Conservation (phyloP, 2,113 vertebrate genomes). For the Numenius arquata region DNA sequence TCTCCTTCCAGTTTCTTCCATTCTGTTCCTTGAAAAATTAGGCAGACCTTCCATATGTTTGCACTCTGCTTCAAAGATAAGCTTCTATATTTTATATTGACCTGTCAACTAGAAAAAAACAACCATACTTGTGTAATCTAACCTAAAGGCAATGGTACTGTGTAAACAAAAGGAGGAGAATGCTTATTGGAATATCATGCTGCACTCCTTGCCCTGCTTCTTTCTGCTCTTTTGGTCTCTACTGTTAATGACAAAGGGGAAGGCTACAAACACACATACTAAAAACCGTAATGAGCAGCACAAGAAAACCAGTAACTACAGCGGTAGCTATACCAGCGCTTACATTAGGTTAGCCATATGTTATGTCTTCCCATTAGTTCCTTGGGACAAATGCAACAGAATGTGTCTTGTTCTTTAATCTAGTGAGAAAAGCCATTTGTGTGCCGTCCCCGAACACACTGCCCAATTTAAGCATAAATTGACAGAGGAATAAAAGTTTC, state of each 20-base stretch:
- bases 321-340: not conserved
- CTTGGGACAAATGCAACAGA: not conserved
- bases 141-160: slow-evolving; percentile 25
- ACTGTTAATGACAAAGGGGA: not conserved
- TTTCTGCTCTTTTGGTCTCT: slow-evolving; percentile 19
- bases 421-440: not conserved
- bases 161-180: slow-evolving; percentile 18
- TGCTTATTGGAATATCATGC: not conserved
- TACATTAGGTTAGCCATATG: not conserved
- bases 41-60: slow-evolving; percentile 42
- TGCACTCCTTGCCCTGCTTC: not conserved
- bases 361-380: not conserved
- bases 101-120: slow-evolving; percentile 11
- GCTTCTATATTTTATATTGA: not conserved
- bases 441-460: not conserved
- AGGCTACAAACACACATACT: not conserved
- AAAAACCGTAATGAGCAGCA: not conserved
- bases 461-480: not conserved
- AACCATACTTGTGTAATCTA: slow-evolving; percentile 53
- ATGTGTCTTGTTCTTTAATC: not conserved
- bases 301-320: not conserved
- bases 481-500: not conserved
- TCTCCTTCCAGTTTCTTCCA: not conserved
- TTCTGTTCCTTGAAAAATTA: slow-evolving; percentile 42
- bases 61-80: slow-evolving; percentile 44